Conservation (phyloP, 2,113 vertebrate genomes). For the Propithecus coquereli region DNA sequence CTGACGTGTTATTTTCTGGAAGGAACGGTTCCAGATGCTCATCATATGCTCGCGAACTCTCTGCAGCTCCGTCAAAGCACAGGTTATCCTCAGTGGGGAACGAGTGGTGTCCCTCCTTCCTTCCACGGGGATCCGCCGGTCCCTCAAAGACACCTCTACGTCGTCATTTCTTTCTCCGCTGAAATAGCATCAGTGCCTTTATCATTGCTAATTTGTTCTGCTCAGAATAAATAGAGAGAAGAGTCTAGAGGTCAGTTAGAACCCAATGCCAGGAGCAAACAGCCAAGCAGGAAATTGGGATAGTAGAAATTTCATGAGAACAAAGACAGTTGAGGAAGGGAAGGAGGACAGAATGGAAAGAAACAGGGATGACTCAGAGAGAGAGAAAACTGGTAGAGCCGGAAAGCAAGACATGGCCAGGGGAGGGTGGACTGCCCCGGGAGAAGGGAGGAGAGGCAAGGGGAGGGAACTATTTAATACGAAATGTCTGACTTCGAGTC, state of each 20-base stretch:
- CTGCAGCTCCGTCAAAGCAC: conserved; percentile 40
- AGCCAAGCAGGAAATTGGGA: conserved; percentile 31
- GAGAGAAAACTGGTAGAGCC: not conserved
- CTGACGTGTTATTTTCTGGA: conserved; percentile 70
- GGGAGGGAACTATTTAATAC: not conserved
- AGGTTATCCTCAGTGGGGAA: not conserved
- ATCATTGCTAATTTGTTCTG: conserved; percentile 45
- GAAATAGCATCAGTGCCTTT: conserved; percentile 40
- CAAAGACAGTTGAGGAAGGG: not conserved
- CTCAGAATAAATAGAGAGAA: conserved; percentile 17
- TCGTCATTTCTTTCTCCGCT: conserved; percentile 40
- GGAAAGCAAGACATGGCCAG: not conserved
- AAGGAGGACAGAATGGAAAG: not conserved
- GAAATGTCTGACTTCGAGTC: too few species aligned
- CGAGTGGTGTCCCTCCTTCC: not conserved
- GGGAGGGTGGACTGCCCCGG: too few species aligned
- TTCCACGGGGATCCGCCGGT: not conserved
- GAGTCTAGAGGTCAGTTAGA: conserved; percentile 54
- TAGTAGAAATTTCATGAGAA: conserved; percentile 47
- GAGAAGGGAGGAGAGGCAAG: not conserved
- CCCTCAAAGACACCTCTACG: conserved; percentile 28
- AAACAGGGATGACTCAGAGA: not conserved
- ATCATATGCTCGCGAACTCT: conserved; percentile 47
- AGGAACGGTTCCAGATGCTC: conserved; percentile 64
- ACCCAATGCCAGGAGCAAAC: conserved; percentile 47